phyloP scores from a whole-genome alignment of 1,140 invertebrate genomes.

The Drosophila oshimai region DNA sequence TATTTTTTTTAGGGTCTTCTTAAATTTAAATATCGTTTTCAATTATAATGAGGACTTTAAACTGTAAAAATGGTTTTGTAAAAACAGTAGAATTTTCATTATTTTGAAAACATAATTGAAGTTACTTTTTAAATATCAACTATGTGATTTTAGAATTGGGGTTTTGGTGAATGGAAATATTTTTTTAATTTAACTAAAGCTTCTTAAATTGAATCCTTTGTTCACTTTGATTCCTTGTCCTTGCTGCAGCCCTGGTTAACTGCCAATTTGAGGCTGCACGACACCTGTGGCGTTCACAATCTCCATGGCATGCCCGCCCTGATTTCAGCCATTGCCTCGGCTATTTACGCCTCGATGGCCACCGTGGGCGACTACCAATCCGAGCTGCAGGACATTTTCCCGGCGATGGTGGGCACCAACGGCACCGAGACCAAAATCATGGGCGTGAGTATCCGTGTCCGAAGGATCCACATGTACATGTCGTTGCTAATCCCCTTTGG shows the following conservation, averaged over 20 bases:
- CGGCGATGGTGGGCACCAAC: slow-evolving; percentile 83
- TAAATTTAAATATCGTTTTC: too few relatives aligned
- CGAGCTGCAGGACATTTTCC: slow-evolving; percentile 85
- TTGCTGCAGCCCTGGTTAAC: slow-evolving; percentile 87
- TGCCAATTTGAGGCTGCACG: slow-evolving; percentile 89
- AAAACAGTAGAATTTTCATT: too few relatives aligned
- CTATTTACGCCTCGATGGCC: slow-evolving; percentile 89
- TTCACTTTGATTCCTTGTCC: not conserved
- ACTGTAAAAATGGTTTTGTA: too few relatives aligned
- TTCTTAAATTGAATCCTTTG: not conserved
- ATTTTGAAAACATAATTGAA: too few relatives aligned
- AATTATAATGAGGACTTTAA: too few relatives aligned
- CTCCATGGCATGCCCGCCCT: slow-evolving; percentile 97
- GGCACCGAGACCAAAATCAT: slow-evolving; percentile 63
- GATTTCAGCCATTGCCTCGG: slow-evolving; percentile 91
- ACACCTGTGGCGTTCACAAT: slow-evolving; percentile 98
- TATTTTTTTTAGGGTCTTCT: too few relatives aligned
- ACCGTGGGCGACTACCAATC: slow-evolving; percentile 84
- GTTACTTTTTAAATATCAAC: too few relatives aligned
- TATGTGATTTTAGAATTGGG: too few relatives aligned
- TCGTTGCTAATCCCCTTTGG: not conserved
- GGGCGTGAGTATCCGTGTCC: slow-evolving; percentile 62
- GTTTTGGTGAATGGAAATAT: too few relatives aligned
- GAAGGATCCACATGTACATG: not conserved
- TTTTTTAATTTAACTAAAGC: not conserved